Evolutionary conservation across 2,113 vertebrate species (phyloP).

Genomic region (Limanda limanda): DNA sequence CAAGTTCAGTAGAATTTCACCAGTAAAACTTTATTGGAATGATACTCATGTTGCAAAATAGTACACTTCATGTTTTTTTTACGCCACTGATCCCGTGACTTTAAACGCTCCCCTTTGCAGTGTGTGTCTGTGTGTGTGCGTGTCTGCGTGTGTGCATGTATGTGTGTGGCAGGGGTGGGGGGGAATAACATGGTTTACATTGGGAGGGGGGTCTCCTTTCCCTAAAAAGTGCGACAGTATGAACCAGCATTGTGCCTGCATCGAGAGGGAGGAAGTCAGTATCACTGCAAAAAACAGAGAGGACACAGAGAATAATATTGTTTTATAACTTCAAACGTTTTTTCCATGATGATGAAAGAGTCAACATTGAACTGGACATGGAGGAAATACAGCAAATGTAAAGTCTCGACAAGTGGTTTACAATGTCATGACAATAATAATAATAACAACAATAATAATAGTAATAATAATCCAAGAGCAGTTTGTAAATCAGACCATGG

Average conservation of each 20-base stretch:
- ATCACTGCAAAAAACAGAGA: conserved; percentile 70
- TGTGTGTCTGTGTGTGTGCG: conserved; percentile 24
- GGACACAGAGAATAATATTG: conserved; percentile 62
- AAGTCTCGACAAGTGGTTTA: conserved; percentile 61
- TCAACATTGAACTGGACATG: conserved; percentile 65
- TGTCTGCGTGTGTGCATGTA: conserved; percentile 2
- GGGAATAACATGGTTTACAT: conserved; percentile 60
- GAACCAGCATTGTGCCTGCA: conserved; percentile 74
- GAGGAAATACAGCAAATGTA: conserved; percentile 59
- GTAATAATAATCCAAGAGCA: conserved; percentile 19
- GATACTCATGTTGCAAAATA: conserved; percentile 84
- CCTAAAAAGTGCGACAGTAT: conserved; percentile 77
- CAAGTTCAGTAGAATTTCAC: conserved; percentile 67
- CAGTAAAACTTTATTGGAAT: conserved; percentile 86
- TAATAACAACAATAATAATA: conserved; percentile 29
- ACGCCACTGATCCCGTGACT: conserved; percentile 62
- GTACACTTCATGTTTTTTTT: conserved; percentile 74
- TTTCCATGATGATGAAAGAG: conserved; percentile 56
- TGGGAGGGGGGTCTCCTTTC: conserved; percentile 61
- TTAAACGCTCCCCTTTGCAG: conserved; percentile 64
- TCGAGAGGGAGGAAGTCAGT: conserved; percentile 69
- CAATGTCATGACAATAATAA: conserved; percentile 36
- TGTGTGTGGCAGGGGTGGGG: conserved; percentile 26
- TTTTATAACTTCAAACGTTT: conserved; percentile 61
- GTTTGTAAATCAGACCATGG: conserved; percentile 33